Evolutionary conservation across 2,797 vertebrate species (phyloP).

Genomic region (Sphaeramia orbicularis): DNA sequence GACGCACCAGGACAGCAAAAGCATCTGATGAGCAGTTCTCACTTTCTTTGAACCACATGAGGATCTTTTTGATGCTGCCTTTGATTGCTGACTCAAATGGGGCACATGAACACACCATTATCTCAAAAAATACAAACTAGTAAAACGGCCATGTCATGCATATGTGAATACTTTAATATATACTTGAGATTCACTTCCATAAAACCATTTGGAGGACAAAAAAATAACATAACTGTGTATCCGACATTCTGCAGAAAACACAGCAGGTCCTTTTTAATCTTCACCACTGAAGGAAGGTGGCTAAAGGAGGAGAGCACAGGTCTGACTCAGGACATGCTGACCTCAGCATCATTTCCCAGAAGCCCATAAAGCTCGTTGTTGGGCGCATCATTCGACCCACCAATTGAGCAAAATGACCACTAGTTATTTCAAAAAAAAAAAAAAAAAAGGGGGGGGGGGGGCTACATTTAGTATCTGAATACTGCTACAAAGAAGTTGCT

Average conservation of each 20-base stretch:
- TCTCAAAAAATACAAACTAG: constrained; percentile 47
- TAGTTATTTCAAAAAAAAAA: constrained; percentile 43
- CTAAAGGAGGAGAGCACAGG: constrained; percentile 46
- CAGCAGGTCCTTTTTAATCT: constrained; percentile 12
- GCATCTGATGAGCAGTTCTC: constrained; percentile 23
- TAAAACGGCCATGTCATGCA: constrained; percentile 51
- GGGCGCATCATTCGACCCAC: constrained; percentile 54
- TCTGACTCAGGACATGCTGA: constrained; percentile 79
- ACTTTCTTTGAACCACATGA: constrained; percentile 28
- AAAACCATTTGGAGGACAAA: constrained; percentile 14
- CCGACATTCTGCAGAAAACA: constrained; percentile 19
- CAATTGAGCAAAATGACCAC: constrained; percentile 43
- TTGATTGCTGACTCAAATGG: constrained; percentile 38
- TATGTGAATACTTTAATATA: constrained; percentile 31
- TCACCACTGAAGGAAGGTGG: constrained; percentile 36
- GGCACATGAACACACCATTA: constrained; percentile 9
- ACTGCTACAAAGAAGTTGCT: not conserved
- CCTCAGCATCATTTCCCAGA: constrained; percentile 79
- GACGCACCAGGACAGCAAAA: not conserved
- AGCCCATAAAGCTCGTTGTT: constrained; percentile 67
- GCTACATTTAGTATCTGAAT: constrained; percentile 19
- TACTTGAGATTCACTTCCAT: constrained; percentile 11
- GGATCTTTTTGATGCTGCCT: constrained; percentile 24
- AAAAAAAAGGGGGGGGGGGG: constrained; percentile 12
- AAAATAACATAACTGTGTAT: constrained; percentile 3